A percentile compares a stretch with the other conserved stretches of the same genome.
These are phyloP conservation scores for Anthophora plumipes DNA, from an alignment of 2,888 invertebrate genomes.

Conservation along the genomic window DNA sequence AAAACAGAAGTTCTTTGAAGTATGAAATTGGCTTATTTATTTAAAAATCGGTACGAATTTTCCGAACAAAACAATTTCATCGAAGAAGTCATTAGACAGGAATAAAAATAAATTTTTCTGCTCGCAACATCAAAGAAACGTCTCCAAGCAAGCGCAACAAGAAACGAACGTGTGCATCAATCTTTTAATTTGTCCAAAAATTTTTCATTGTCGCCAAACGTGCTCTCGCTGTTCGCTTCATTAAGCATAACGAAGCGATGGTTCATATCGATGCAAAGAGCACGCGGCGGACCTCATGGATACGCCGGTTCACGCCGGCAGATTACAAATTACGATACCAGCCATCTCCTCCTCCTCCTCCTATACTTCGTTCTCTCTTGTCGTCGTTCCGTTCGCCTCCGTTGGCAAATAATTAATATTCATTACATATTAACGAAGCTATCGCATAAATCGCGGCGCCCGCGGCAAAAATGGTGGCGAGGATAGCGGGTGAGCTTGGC, in stretches of 20 bases:
- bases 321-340: conserved; percentile 82
- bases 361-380: conserved; percentile 34
- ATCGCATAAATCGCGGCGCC: conserved; percentile 80
- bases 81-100: no score
- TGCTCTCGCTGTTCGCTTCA: conserved; percentile 47
- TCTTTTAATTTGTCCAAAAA: conserved; percentile 2
- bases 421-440: conserved; percentile 84
- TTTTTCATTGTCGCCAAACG: conserved; percentile 55
- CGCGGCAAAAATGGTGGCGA: conserved; percentile 69
- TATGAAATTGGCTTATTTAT: no score
- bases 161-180: not conserved
- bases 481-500: conserved; percentile 68
- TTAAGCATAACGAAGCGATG: conserved; percentile 70
- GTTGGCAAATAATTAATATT: conserved; percentile 84
- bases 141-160: not conserved
- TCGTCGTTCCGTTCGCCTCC: conserved; percentile 63
- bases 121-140: not conserved
- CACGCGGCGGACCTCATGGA: conserved; percentile 64
- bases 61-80: no score
- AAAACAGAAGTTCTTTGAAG: no score
- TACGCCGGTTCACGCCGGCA: conserved; percentile 74
- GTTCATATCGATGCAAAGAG: conserved; percentile 71
- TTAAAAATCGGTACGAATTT: no score
- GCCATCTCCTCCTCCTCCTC: conserved; percentile 24
- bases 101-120: not conserved